Base-by-base conservation (phyloP, 2,888 invertebrate genomes). In the Nycteola revayana region DNA sequence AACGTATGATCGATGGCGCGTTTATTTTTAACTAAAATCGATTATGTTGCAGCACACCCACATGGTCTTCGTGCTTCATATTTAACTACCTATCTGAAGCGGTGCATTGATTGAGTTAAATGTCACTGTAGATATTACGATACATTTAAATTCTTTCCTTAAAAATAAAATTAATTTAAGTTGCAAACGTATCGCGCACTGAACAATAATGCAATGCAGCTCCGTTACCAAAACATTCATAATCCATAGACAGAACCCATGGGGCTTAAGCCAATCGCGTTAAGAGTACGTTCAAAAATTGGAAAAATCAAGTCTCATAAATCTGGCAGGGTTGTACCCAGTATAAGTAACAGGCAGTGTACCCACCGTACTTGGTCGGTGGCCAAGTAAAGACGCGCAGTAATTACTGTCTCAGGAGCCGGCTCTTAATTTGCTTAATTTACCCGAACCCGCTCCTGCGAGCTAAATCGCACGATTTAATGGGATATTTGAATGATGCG, bases 341-440 rank as follows among this genome's bases (percentile, higher is more conserved):
- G 38, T 38, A 57, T 58, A 63, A 61, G 62, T 52, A 39, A 44
- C 21, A 7, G 21, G 21, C 21, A 21, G 7, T 7, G 36, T 40
- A 54, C 53, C 51, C 46, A 51, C 47, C 41, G 42, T 48, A 54
- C 48, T 70, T 85, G 85, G 83, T 84, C 67, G 66, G 45, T 61
- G 72, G 80, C 86, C 86, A 87, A 85, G 69, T 77, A 75, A 64
- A 72, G 73, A 68, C 74, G 69, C 69, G 66, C 73, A 66, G 75
- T 84, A 85, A 87, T 86, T 84, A 82, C 84, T 75, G 75, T 75
- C 80, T 76, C 83, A 80, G 76, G 75, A 77, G 72, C 71, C 61
- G 65, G 64, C 72, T 84, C 85, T 84, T 85, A 84, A 88, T 87
- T 87, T 84, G 82, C 82, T 80, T 85, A 86, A 88, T 87, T 84